Base-by-base conservation (phyloP, 2,113 vertebrate species). In the Etia nguti region DNA sequence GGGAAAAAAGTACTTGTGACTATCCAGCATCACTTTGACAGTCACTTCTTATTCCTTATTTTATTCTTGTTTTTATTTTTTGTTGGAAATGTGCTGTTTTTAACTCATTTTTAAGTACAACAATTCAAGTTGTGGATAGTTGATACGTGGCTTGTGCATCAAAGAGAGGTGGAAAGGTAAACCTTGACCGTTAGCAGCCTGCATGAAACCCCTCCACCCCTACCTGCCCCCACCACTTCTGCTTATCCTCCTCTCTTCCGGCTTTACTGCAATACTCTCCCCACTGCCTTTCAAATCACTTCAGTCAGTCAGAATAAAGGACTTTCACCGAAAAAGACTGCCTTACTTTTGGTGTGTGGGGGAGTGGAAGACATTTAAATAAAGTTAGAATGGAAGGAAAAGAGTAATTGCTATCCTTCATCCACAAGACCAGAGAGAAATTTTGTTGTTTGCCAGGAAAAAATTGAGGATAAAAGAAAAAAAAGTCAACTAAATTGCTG, bases 271-370 rank as follows among this genome's bases (percentile, higher is more conserved):
- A 50, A 36, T 3, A 54, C 10, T 86, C 73, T 90, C 56, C 20
- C 60, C n/a, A 16, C 80, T 80, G 81, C 88, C 86, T 94, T 94
- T 93, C 75, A 95, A 92, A 94, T 91, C 84, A 92, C 84, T 91
- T 88, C 90, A 89, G 83, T 90, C 55, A 52, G 82, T 83, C 55
- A 80, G 87, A 89, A 93, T 81, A 88, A 91, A 93, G 81, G 77
- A 87, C 90, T 93, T 86, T 92, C 80, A 92, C 82, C 81, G 93
- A 86, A 48, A 60, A 43, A 50, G 56, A 29, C 86, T 41, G 77
- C 48, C 55, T 86, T 86, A 90, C 91, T 87, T 91, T 68, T 68
- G 34, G 20, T 0, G 6, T 38, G 29, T 12, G 22, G 5, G 26
- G 12, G 31, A 10, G 22, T 38, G 48, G 31, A 38, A 50, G 52